Conservation (phyloP, 2,797 vertebrate genomes). For the Nasua narica region DNA sequence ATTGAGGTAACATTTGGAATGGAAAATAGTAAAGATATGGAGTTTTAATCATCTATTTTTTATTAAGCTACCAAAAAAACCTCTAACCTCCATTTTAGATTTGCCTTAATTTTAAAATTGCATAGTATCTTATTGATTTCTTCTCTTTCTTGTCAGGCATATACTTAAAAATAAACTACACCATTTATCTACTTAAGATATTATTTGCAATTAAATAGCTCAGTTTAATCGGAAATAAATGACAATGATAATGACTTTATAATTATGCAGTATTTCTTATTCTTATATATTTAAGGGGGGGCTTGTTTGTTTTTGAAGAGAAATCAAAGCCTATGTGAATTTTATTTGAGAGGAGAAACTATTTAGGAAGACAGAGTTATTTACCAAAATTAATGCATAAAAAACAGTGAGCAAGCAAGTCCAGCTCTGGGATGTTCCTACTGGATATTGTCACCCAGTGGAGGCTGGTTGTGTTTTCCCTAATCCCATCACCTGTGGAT, state of each 20-base stretch:
- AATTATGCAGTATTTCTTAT: constrained; percentile 42
- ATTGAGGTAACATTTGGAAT: neutral
- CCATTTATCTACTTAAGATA: constrained; percentile 40
- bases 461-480: neutral
- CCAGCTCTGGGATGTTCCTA: neutral
- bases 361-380: neutral
- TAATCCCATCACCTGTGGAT: neutral
- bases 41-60: constrained; percentile 46
- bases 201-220: constrained; percentile 61
- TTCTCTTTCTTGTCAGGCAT: neutral
- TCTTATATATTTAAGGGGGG: neutral
- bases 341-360: neutral
- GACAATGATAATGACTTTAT: constrained; percentile 51
- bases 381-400: neutral
- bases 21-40: neutral
- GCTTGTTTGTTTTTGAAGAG: neutral
- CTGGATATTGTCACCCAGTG: neutral
- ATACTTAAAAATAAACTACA: constrained; percentile 51
- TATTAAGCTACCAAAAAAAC: constrained; percentile 6
- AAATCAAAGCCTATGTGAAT: neutral
- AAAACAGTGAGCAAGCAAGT: neutral
- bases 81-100: constrained; percentile 7
- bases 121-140: neutral
- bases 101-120: constrained; percentile 51
- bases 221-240: constrained; percentile 51